A percentile compares a stretch with the other conserved stretches of the same genome.
Evolutionary conservation across 2,888 invertebrate genomes (phyloP).

Genomic region (Eupeodes luniger): DNA sequence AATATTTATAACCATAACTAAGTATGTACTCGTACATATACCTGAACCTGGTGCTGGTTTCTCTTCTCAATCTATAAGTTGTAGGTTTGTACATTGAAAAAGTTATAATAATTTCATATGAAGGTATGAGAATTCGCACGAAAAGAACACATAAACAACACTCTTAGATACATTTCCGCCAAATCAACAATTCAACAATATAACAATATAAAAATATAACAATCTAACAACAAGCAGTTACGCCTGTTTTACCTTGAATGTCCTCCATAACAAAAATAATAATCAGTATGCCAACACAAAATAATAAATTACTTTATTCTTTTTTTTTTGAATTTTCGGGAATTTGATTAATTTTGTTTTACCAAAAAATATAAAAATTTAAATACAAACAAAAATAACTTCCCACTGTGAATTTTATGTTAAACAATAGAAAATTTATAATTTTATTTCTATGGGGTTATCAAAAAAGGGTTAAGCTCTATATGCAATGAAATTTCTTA

Average conservation of each 20-base stretch:
- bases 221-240: conserved; percentile 24
- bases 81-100: conserved; percentile 35
- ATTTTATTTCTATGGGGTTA: conserved; percentile 1
- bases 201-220: neutral
- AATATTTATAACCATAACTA: conserved; percentile 12
- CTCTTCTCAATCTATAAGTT: conserved; percentile 21
- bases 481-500: conserved; percentile 8
- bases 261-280: conserved; percentile 46
- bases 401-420: conserved; percentile 23
- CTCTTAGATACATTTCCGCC: conserved; percentile 42
- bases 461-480: conserved; percentile 27
- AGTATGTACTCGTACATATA: neutral
- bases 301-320: conserved; percentile 57
- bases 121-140: conserved; percentile 31
- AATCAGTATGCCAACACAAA: conserved; percentile 27
- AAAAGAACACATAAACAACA: conserved; percentile 63
- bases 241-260: conserved; percentile 56
- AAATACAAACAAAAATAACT: conserved; percentile 10
- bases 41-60: neutral
- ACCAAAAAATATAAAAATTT: conserved; percentile 36
- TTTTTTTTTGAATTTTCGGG: conserved; percentile 7
- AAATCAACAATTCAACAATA: conserved; percentile 11
- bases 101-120: conserved; percentile 20
- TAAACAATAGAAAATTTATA: conserved; percentile 17
- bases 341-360: conserved; percentile 67